A percentile compares a stretch with the other conserved stretches of the same genome.
Evolutionary conservation across 1,140 invertebrate genomes (phyloP).

Genomic region (Drosophila pectinifera): DNA sequence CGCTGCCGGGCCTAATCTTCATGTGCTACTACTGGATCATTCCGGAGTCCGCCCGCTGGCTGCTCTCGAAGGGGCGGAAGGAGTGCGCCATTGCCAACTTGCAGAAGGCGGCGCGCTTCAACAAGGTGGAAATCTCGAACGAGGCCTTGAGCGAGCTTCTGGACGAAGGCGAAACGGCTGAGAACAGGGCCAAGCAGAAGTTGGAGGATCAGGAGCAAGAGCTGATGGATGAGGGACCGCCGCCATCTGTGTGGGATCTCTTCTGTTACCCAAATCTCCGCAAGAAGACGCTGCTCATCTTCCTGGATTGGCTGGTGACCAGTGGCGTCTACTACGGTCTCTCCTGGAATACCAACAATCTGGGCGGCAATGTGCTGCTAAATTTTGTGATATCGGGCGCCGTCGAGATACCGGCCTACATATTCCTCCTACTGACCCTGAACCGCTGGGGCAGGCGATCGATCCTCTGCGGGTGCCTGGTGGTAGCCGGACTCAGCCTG

Average conservation of each 20-base stretch:
- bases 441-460: conserved; percentile 90
- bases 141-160: conserved; percentile 87
- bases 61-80: conserved; percentile 90
- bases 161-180: conserved; percentile 83
- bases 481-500: conserved; percentile 88
- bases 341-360: conserved; percentile 91
- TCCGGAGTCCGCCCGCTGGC: conserved; percentile 93
- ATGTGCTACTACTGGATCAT: conserved; percentile 93
- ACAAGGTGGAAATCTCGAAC: conserved; percentile 87
- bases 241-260: conserved; percentile 88
- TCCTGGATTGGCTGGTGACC: conserved; percentile 93
- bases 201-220: conserved; percentile 44
- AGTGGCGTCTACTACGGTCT: conserved; percentile 93
- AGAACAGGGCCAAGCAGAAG: conserved; percentile 71
- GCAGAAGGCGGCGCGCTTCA: conserved; percentile 89
- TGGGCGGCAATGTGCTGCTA: conserved; percentile 90
- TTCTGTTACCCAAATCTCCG: conserved; percentile 90
- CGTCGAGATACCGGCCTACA: conserved; percentile 92
- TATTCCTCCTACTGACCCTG: conserved; percentile 89
- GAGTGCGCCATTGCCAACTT: conserved; percentile 90
- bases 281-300: conserved; percentile 90
- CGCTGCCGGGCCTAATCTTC: conserved; percentile 89
- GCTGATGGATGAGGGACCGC: conserved; percentile 16
- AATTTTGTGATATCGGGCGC: conserved; percentile 91
- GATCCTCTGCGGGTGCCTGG: conserved; percentile 89